Evolutionary conservation across 2,888 invertebrate genomes (phyloP), one percentile per base, ranked within the genome.

Genomic region (Tortricodes alternella): DNA sequence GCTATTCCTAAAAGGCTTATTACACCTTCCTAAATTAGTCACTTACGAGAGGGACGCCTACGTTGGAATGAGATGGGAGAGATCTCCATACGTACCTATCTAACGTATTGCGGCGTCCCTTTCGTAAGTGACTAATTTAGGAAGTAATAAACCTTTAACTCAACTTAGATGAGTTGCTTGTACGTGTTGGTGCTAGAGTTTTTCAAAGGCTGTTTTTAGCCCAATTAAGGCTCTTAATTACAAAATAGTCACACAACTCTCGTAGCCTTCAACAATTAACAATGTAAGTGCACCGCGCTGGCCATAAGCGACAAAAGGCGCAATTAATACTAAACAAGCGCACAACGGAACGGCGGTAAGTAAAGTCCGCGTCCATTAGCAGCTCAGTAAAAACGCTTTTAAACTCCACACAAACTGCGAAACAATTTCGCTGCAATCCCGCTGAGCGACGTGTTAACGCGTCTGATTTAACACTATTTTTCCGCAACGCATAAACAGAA

Each of bases 291-390:
- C 64, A 62, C 71, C 74, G 73, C 73, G 72, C 71, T 78, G 76
- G 76, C 78, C 80, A 82, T 70, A 73, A 70, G 78, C 80, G 81
- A 84, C 85, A 83, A 86, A 84, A 85, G 83, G 80, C 80, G 82
- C 83, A 86, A 87, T 85, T 85, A 86, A 85, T 85, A 83, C 76
- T 77, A 81, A 85, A 81, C 82, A 83, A 80, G 79, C 78, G 72
- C 69, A 68, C 67, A 74, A 72, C 75, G 74, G 72, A 73, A 72
- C 71, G 71, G 70, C 73, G 73, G 75, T 74, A 77, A 81, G 81
- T 78, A 79, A 78, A 78, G 77, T 76, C 75, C 76, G 73, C 74
- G 73, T 80, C 83, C 83, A 84, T 83, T 85, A 85, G 53, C 57
- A 69, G 67, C 70, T 63, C 68, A 57, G 72, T 69, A 77, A 76